Base-by-base conservation (phyloP, 2,113 vertebrate genomes). In the Ellobius talpinus region DNA sequence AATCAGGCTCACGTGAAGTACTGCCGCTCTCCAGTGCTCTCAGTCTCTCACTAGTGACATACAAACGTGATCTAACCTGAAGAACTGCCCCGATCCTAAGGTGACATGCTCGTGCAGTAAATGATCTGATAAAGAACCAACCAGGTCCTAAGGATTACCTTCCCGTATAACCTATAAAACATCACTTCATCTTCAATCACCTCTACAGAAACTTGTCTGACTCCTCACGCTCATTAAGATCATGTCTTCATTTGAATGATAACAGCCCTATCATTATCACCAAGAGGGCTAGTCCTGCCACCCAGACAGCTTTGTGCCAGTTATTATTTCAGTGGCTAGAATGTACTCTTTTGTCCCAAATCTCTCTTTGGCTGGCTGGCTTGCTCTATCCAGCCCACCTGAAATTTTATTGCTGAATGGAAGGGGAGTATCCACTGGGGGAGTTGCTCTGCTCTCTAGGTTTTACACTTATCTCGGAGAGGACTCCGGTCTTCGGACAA, bases 221-320 rank as follows among this genome's bases (percentile, higher is more conserved):
- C 47, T 84, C 29, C 78, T 94, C 39, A 50, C 4, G 78, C 45
- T 92, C 84, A 91, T 58, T 73, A 93, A 94, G 78, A 96, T n/a
- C 61, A 66, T 45, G 77, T 92, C 85, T 92, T 94, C 86, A 92
- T 63, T 14, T 8, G 42, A 93, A 31, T 96, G 70, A 81, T 81
- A 74, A 96, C 61, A 95, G 58, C 23, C 63, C 16, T 68, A 55
- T 77, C 55, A 79, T 82, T 61, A 91, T 77, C 45, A 90, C 36
- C 0, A 17, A 61, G 72, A 89, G 14, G 6, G 33, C 86, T 91
- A 65, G 81, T 50, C 66, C 89, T 68, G 76, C 36, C 66, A 66
- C n/a, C 31, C 13, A 58, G 58, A 58, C 58, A 39, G 50, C 68
- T 76, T 76, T 82, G 82, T 47, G 82, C 58, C 47, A 87, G 78